Evolutionary conservation across 2,888 invertebrate species (phyloP).

Genomic region (Diloba caeruleocephala): DNA sequence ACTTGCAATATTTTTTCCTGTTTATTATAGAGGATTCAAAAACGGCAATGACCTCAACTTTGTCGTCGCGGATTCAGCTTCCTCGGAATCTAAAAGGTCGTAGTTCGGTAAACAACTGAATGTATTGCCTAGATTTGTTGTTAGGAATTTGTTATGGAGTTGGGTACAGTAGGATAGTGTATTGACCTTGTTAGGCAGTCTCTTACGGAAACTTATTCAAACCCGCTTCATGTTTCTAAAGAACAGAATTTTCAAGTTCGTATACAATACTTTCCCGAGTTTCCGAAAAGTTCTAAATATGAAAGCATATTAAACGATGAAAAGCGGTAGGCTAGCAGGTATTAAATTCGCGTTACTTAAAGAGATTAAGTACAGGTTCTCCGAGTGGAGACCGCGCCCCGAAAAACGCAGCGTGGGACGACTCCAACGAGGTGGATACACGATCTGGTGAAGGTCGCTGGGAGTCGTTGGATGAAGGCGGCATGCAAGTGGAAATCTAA

Average conservation of each 20-base stretch:
- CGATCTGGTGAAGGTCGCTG: too few relatives aligned
- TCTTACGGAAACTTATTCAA: slow-evolving; percentile 17
- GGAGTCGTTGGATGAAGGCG: too few relatives aligned
- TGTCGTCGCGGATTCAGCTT: slow-evolving; percentile 8
- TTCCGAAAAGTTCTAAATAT: slow-evolving; percentile 21
- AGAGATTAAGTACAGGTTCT: too few relatives aligned
- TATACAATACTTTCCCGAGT: slow-evolving; percentile 16
- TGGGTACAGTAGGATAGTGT: slow-evolving; percentile 14
- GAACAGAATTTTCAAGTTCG: slow-evolving; percentile 29
- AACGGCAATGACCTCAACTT: slow-evolving; percentile 49
- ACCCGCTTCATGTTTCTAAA: slow-evolving; percentile 21
- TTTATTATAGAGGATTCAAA: slow-evolving; percentile 47
- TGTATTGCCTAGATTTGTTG: slow-evolving; percentile 9
- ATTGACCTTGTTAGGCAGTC: slow-evolving; percentile 26
- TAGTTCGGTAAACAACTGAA: slow-evolving; percentile 7
- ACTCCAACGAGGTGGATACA: too few relatives aligned
- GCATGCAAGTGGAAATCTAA: too few relatives aligned
- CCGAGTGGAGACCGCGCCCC: too few relatives aligned
- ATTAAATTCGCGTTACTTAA: slow-evolving; percentile 2
- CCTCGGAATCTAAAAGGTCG: not conserved
- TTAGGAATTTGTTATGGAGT: slow-evolving; percentile 13
- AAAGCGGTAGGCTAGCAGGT: slow-evolving; percentile 1
- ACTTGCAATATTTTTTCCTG: slow-evolving; percentile 13
- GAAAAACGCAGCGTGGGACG: too few relatives aligned
- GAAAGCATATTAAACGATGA: slow-evolving; percentile 18